These are phyloP conservation scores for Struthio camelus DNA, from an alignment of 2,113 vertebrate species.

Conservation along the genomic window DNA sequence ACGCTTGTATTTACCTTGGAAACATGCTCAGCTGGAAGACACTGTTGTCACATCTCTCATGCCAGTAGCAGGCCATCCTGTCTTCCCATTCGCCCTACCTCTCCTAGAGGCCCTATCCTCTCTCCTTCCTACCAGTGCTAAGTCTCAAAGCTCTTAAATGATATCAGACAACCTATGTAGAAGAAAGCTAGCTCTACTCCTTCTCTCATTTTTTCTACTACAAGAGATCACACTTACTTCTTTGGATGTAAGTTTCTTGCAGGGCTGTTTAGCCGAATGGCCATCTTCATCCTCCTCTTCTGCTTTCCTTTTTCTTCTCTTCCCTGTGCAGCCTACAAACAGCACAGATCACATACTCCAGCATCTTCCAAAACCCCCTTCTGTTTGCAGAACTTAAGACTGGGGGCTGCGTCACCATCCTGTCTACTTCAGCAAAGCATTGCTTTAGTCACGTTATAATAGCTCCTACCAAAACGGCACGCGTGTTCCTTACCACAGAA, in stretches of 20 bases:
- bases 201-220: not conserved
- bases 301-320: constrained; percentile 83
- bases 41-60: not conserved
- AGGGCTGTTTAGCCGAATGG: constrained; percentile 4
- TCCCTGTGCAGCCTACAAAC: constrained; percentile 60
- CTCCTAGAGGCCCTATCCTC: not conserved
- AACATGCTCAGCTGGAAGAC: not conserved
- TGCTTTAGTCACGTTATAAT: not conserved
- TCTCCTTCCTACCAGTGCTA: not conserved
- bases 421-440: not conserved
- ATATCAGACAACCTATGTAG: accelerated
- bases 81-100: not conserved
- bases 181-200: not conserved
- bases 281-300: constrained; percentile 67
- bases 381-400: not conserved
- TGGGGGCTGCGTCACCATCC: not conserved
- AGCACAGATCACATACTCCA: not conserved
- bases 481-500: not conserved
- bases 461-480: not conserved
- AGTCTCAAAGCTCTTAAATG: not conserved
- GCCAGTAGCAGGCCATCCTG: not conserved
- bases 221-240: constrained; percentile 77
- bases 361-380: not conserved
- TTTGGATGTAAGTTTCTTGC: constrained; percentile 85
- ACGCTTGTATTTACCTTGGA: not conserved